Conservation (phyloP, 1,140 invertebrate genomes). For the Lineus longissimus region DNA sequence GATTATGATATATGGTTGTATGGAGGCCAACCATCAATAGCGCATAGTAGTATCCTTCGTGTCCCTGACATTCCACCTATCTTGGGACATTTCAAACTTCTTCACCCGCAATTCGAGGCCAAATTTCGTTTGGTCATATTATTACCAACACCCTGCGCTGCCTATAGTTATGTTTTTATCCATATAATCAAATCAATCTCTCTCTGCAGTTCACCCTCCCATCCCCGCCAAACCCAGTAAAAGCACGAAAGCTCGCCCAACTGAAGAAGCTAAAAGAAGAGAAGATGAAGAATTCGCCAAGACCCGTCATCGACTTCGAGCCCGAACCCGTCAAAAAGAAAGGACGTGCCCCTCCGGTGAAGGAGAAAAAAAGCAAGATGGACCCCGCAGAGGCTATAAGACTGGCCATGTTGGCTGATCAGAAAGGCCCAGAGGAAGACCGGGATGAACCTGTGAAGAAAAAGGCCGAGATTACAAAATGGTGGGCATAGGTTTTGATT, state of each 20-base stretch:
- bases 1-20: no score
- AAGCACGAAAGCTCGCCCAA: conserved; percentile 41
- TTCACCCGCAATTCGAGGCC: no score
- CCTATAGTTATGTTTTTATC: no score
- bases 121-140: not conserved
- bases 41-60: no score
- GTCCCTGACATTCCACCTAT: no score
- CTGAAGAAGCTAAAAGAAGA: conserved; percentile 43
- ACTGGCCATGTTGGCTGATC: not conserved
- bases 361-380: not conserved
- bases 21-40: no score
- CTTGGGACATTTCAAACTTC: no score
- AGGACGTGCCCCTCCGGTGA: not conserved
- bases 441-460: not conserved
- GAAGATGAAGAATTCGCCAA: conserved; percentile 37
- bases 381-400: not conserved
- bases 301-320: conserved; percentile 3
- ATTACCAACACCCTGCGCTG: no score
- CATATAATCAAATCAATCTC: no score
- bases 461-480: not conserved
- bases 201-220: conserved; percentile 27
- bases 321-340: not conserved
- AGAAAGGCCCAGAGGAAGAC: not conserved
- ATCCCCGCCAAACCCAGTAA: conserved; percentile 35
- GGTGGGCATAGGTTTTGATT: no score